Percentiles rank a stretch among this genome's conserved stretches.
phyloP scores from a whole-genome alignment of 2,113 vertebrate species.

The Trematocara variabile region DNA sequence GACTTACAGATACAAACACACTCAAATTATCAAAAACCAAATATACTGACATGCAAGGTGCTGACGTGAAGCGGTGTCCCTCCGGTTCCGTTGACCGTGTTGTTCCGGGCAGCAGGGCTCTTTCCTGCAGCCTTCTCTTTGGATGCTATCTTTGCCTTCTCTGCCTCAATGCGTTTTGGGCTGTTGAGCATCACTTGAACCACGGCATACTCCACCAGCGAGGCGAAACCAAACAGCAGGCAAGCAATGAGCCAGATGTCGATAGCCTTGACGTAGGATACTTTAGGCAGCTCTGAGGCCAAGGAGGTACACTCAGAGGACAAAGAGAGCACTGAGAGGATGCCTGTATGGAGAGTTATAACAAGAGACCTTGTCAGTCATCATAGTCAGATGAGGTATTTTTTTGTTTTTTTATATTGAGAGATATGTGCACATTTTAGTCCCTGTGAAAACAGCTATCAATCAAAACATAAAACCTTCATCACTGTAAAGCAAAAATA shows the following conservation, averaged over 20 bases:
- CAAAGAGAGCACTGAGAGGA: slow-evolving; percentile 96
- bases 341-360: slow-evolving; percentile 72
- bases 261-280: slow-evolving; percentile 97
- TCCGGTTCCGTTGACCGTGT: slow-evolving; percentile 88
- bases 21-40: neutral
- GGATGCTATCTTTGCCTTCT: slow-evolving; percentile 90
- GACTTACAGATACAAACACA: neutral
- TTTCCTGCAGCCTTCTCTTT: slow-evolving; percentile 86
- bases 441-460: neutral
- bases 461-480: neutral
- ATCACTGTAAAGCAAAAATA: neutral
- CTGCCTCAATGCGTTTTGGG: slow-evolving; percentile 90
- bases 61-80: slow-evolving; percentile 92
- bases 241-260: slow-evolving; percentile 99
- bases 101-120: slow-evolving; percentile 79
- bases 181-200: slow-evolving; percentile 98
- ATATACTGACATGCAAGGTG: slow-evolving; percentile 87
- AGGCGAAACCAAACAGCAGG: slow-evolving; percentile 96
- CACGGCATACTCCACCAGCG: slow-evolving; percentile 94
- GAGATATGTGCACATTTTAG: neutral
- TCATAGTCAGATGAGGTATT: neutral
- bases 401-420: neutral
- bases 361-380: neutral
- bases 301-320: slow-evolving; percentile 97
- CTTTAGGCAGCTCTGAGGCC: slow-evolving; percentile 94